These are phyloP conservation scores for Myzus persicae DNA, from an alignment of 1,140 invertebrate genomes.

Conservation along the genomic window DNA sequence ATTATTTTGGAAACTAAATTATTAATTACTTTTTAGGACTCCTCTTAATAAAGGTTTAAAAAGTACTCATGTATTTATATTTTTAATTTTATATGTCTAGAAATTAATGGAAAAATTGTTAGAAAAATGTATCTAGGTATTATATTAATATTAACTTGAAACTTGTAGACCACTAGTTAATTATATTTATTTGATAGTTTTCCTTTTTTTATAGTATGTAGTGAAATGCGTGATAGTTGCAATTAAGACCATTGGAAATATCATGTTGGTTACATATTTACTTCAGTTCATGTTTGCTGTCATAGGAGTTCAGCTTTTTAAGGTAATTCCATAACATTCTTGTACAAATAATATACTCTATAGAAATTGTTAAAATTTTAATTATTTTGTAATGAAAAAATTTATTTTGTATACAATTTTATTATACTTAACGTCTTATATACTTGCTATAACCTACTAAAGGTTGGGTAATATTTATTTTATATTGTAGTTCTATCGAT, in stretches of 20 bases:
- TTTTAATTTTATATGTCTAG: background rate
- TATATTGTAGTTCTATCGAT: background rate
- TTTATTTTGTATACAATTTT: constrained; percentile 42
- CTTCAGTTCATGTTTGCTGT: constrained; percentile 99
- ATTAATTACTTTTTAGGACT: background rate
- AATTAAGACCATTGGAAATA: constrained; percentile 99
- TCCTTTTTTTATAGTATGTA: constrained; percentile 81
- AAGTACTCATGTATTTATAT: background rate
- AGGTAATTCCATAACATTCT: constrained; percentile 73
- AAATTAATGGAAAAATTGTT: background rate
- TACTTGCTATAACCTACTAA: background rate
- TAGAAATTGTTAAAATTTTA: constrained; percentile 18
- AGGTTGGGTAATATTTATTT: constrained; percentile 14
- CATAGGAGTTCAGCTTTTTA: constrained; percentile 99
- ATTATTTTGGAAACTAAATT: background rate
- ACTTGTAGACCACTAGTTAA: background rate
- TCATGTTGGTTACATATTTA: constrained; percentile 98
- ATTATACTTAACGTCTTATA: background rate
- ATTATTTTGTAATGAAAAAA: constrained; percentile 19
- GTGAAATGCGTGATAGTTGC: constrained; percentile 99
- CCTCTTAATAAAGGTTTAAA: background rate
- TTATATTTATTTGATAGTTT: constrained; percentile 59
- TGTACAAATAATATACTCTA: background rate
- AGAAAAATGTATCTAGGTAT: background rate
- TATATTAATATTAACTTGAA: background rate